These are phyloP conservation scores for Cephalopachus bancanus DNA, from an alignment of 2,797 vertebrate species.

Conservation along the genomic window DNA sequence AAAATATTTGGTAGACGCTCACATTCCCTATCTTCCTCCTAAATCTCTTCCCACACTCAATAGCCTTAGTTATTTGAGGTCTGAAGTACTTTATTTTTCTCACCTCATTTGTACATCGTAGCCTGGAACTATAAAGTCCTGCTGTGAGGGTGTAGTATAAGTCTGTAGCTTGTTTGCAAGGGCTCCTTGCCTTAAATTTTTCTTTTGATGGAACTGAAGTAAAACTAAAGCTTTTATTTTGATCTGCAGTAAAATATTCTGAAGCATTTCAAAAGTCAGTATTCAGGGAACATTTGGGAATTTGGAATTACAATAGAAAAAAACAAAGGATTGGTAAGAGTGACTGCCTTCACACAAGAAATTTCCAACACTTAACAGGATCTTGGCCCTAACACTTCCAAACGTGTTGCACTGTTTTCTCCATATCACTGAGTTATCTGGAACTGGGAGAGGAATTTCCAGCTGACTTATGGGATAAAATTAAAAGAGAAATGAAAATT, in stretches of 20 bases:
- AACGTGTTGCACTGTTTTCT: background rate
- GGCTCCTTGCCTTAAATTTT: background rate
- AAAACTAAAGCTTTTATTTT: background rate
- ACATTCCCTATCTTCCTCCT: background rate
- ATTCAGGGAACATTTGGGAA: background rate
- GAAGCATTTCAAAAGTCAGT: constrained; percentile 36
- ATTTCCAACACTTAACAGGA: background rate
- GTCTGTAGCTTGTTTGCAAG: background rate
- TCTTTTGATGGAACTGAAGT: background rate
- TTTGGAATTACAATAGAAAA: background rate
- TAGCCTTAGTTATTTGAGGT: background rate
- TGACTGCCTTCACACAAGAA: background rate
- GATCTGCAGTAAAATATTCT: constrained; percentile 24
- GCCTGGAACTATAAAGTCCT: background rate
- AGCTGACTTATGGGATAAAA: background rate
- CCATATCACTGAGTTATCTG: background rate
- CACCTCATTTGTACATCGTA: no score
- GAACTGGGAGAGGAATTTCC: background rate
- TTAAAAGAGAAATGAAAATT: constrained; percentile 28
- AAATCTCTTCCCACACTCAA: background rate
- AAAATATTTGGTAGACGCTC: background rate
- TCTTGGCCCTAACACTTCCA: background rate
- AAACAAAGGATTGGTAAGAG: background rate
- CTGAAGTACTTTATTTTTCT: background rate
- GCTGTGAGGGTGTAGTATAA: background rate